These are phyloP conservation scores for Limnodromus scolopaceus DNA, from an alignment of 2,797 vertebrate species.

Conservation along the genomic window DNA sequence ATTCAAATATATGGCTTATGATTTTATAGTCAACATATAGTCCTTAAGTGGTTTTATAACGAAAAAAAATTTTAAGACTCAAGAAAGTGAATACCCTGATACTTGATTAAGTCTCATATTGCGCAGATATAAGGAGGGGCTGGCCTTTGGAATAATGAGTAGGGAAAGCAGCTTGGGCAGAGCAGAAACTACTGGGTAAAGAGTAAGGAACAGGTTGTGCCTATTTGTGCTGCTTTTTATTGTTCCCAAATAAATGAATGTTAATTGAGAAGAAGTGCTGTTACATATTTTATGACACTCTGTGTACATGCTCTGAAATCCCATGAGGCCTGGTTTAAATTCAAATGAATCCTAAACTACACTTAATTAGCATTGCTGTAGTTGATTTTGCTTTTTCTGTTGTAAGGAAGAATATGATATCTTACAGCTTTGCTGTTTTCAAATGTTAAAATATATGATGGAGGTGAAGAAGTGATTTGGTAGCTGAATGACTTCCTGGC, in stretches of 20 bases:
- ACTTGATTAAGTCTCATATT: background rate
- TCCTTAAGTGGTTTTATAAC: background rate
- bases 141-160: background rate
- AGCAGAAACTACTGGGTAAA: background rate
- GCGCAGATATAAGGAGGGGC: background rate
- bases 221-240: conserved; percentile 65
- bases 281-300: conserved; percentile 73
- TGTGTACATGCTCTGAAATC: conserved; percentile 65
- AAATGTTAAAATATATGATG: conserved; percentile 74
- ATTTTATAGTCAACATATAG: conserved; percentile 15
- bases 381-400: conserved; percentile 58
- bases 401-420: conserved; percentile 67
- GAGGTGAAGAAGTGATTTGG: conserved; percentile 80
- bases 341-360: conserved; percentile 72
- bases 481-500: conserved; percentile 80
- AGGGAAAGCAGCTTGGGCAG: conserved; percentile 11
- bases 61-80: background rate
- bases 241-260: conserved; percentile 75
- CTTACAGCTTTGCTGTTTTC: conserved; percentile 70
- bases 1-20: conserved; percentile 18
- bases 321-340: conserved; percentile 72
- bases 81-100: background rate
- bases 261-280: conserved; percentile 73
- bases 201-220: conserved; percentile 55
- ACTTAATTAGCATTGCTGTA: conserved; percentile 72